Conservation (phyloP, 92 coral and sea anemone species). For the Siderastrea siderea region DNA sequence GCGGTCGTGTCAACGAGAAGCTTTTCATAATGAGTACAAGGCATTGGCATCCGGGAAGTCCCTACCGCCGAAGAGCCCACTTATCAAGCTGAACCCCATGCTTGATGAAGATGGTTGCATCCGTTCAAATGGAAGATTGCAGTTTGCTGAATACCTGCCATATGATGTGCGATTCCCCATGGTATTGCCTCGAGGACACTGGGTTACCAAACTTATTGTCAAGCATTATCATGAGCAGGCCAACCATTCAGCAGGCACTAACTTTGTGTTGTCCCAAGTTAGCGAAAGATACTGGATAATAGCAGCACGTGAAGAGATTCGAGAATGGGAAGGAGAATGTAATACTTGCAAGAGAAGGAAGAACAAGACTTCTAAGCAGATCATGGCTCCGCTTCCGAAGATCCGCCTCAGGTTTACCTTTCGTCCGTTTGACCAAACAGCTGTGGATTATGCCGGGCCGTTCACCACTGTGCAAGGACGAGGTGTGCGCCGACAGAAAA, state of each 20-base stretch:
- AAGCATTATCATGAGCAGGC: slow-evolving; percentile 63
- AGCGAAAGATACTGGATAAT: slow-evolving; percentile 61
- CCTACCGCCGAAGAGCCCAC: slow-evolving; percentile 47
- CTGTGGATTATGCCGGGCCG: slow-evolving; percentile 46
- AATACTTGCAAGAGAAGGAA: slow-evolving; percentile 39
- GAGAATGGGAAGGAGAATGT: slow-evolving; percentile 53
- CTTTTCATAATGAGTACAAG: slow-evolving; percentile 53
- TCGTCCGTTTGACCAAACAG: slow-evolving; percentile 77
- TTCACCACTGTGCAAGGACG: slow-evolving; percentile 76
- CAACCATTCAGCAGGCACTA: slow-evolving; percentile 74
- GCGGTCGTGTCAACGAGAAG: slow-evolving; percentile 59
- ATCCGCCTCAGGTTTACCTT: slow-evolving; percentile 57
- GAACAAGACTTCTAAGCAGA: slow-evolving; percentile 66
- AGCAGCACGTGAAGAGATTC: slow-evolving; percentile 72
- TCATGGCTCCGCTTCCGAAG: slow-evolving; percentile 76
- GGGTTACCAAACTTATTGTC: slow-evolving; percentile 65
- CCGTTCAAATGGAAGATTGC: slow-evolving; percentile 58
- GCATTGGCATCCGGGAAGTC: slow-evolving; percentile 49
- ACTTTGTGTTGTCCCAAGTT: slow-evolving; percentile 59
- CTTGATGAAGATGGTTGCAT: slow-evolving; percentile 64
- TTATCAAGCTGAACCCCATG: slow-evolving; percentile 31
- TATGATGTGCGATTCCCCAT: slow-evolving; percentile 59
- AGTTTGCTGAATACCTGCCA: slow-evolving; percentile 63
- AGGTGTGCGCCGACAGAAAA: slow-evolving; percentile 58
- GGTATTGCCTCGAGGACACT: slow-evolving; percentile 64